These are phyloP conservation scores for Phylloscopus whistleri DNA, from an alignment of 2,113 vertebrate species.

Conservation along the genomic window DNA sequence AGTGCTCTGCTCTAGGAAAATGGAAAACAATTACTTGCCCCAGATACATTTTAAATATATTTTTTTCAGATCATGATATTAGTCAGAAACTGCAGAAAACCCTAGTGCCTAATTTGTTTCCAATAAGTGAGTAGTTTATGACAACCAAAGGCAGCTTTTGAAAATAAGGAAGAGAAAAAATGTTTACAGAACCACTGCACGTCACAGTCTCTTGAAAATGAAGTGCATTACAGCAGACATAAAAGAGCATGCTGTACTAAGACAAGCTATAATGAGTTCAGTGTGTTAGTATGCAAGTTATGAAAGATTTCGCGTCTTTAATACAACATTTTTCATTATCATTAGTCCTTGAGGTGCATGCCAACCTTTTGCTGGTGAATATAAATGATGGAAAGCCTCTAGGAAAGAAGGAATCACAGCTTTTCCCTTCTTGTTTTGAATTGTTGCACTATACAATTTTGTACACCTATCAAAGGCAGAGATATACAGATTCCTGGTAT, in stretches of 20 bases:
- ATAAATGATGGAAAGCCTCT: constrained; percentile 41
- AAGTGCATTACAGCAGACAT: constrained; percentile 12
- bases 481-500: background rate
- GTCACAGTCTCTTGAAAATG: constrained; percentile 47
- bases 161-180: constrained; percentile 18
- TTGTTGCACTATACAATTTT: background rate
- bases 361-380: constrained; percentile 1
- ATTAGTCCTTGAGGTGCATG: constrained; percentile 60
- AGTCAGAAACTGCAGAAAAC: constrained; percentile 38
- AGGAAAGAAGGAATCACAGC: constrained; percentile 9
- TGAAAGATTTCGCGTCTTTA: constrained; percentile 51
- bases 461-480: background rate
- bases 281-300: constrained; percentile 60
- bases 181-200: constrained; percentile 28
- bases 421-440: background rate
- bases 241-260: constrained; percentile 43
- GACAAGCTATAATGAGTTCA: constrained; percentile 57
- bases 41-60: constrained; percentile 14
- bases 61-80: background rate
- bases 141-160: constrained; percentile 36
- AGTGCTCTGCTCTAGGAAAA: background rate
- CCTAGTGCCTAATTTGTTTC: constrained; percentile 24
- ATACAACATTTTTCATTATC: constrained; percentile 61
- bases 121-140: constrained; percentile 3
- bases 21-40: constrained; percentile 13